phyloP scores from a whole-genome alignment of 2,797 vertebrate species.

The Etheostoma nigrum region DNA sequence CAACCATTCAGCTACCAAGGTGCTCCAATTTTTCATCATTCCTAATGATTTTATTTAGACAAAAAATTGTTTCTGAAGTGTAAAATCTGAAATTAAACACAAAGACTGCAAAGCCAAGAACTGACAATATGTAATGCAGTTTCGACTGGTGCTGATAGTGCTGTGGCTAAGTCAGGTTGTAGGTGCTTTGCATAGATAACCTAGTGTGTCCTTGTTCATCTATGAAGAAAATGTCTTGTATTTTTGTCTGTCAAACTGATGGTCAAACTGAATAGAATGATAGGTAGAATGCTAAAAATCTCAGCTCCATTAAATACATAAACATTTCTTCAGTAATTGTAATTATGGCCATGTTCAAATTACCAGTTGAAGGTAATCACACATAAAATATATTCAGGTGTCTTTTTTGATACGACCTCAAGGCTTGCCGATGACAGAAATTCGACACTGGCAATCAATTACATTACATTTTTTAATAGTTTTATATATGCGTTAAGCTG shows the following conservation, averaged over 20 bases:
- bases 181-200: not conserved
- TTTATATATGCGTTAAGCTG: not conserved
- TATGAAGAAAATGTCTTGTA: not conserved
- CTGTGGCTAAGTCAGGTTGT: not conserved
- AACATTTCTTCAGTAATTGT: not conserved
- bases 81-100: too few relatives aligned
- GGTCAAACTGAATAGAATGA: too few relatives aligned
- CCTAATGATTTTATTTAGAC: too few relatives aligned
- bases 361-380: not conserved
- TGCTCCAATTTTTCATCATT: too few relatives aligned
- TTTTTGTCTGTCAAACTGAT: not conserved
- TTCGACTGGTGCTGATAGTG: too few relatives aligned
- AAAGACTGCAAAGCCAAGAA: not conserved
- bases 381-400: not conserved
- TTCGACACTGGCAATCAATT: not conserved
- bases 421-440: not conserved
- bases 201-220: not conserved
- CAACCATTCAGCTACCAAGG: too few relatives aligned
- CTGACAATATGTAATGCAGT: too few relatives aligned
- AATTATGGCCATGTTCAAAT: not conserved
- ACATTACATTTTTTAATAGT: not conserved
- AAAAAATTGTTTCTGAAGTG: fast-evolving
- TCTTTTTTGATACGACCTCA: not conserved
- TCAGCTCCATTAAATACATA: not conserved
- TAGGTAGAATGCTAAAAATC: not conserved